Base-by-base conservation (phyloP, 1,140 invertebrate species). In the Eulimnadia texana region DNA sequence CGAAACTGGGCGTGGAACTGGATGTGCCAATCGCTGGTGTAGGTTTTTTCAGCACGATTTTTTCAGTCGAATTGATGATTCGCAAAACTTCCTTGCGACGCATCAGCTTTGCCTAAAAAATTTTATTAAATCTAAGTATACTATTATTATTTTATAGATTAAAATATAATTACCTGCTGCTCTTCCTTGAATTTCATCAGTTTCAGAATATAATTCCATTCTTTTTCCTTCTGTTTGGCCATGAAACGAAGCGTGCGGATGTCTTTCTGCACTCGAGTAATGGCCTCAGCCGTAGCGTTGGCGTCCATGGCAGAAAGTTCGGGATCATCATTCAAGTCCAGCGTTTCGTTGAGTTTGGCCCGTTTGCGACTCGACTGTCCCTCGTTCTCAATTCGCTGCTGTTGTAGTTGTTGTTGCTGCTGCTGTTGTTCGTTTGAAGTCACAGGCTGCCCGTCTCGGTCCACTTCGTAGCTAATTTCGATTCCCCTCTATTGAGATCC, bases 181-280 rank as follows among this genome's bases (percentile, higher is more conserved):
- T 89, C 85, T 69, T 90, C 86, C 73, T 89, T 89, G 0, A 88
- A 74, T 69, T 88, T 89, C 67, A 84, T 84, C 64, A 87, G 73
- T 67, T 84, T 80, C 6, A 89, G 68, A 27, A 90, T 82, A 52
- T 84, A 82, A 67, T 89, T 88, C 86, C 86, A 89, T 72, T 90
- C 86, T 63, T 82, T 78, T 75, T 89, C 87, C 70, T 88, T 89
- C 67, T 82, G 80, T 65, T 80, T 78, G 1, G 84, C 79, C 13
- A 87, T 67, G 64, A 84, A 81, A 52, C 81, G 76, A 52, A 89
- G 71, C 1, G 81, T 80, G 68, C 82, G 73, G 63, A 84, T 81
- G 68, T 84, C 82, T 22, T 69, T 66, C 51, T 67, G 64, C 2
- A 67, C 58, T 42, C 63, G 50, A 24, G 33, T 23, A 49, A 63